Percentiles rank a stretch among this genome's conserved stretches.
Conservation (phyloP, 2,888 invertebrate genomes). For the Phengaris alcon region DNA sequence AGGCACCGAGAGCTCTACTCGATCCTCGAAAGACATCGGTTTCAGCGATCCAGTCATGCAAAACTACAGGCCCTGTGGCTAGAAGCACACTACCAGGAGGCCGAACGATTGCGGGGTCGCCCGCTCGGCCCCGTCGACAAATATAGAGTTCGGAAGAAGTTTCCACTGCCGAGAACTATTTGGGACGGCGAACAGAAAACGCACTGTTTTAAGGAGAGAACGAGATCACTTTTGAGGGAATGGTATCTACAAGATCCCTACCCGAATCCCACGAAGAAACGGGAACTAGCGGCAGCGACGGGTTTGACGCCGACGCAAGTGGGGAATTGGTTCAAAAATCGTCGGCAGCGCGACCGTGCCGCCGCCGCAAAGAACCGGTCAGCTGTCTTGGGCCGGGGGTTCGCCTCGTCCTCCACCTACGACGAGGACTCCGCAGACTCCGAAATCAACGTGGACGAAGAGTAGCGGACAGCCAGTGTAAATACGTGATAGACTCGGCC, state of each 20-base stretch:
- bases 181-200: slow-evolving; percentile 99
- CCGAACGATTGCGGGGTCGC: slow-evolving; percentile 95
- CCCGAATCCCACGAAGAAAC: slow-evolving; percentile 97
- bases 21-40: slow-evolving; percentile 95
- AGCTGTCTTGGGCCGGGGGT: slow-evolving; percentile 75
- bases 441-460: slow-evolving; percentile 76
- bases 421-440: slow-evolving; percentile 76
- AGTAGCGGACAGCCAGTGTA: slow-evolving; percentile 67
- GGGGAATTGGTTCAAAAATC: slow-evolving; percentile 99
- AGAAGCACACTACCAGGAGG: slow-evolving; percentile 99
- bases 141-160: slow-evolving; percentile 95
- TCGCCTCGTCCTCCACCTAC: slow-evolving; percentile 75
- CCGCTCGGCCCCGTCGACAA: slow-evolving; percentile 91
- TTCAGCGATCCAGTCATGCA: slow-evolving; percentile 96
- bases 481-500: slow-evolving; percentile 46
- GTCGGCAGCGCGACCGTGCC: slow-evolving; percentile 96
- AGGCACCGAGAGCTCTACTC: slow-evolving; percentile 98
- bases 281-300: slow-evolving; percentile 96
- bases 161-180: slow-evolving; percentile 97
- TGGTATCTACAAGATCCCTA: slow-evolving; percentile 99
- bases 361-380: slow-evolving; percentile 98
- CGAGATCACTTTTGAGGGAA: slow-evolving; percentile 95
- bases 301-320: slow-evolving; percentile 96
- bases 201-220: slow-evolving; percentile 99
- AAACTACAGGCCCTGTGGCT: slow-evolving; percentile 97